Evolutionary conservation across 2,797 vertebrate genomes (phyloP), one percentile per base, ranked within the genome.

Genomic region (Lepidocolaptes lacrymiger): DNA sequence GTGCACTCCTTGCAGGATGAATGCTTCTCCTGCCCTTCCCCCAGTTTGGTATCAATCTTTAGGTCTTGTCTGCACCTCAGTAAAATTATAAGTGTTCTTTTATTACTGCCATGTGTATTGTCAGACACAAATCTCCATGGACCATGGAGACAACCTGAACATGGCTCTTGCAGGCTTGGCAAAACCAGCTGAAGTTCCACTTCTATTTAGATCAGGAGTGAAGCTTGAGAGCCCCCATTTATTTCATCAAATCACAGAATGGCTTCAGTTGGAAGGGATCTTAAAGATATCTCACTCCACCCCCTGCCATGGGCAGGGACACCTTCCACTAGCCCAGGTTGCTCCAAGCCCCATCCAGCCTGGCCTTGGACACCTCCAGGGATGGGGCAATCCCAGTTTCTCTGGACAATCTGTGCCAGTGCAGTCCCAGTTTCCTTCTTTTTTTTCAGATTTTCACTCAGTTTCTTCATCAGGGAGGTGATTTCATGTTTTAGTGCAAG

Each of bases 251-350:
- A 34, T 14, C 20, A 63, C 28, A 23, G 6, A 44, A 22, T 51
- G 24, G 10, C 44, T 39, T 64, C 24, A 24, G 11, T 10, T 34
- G 51, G 17, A 34, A 71, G 18, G 69, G 9, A 15, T 14, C 9
- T 4, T 4, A 32, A 64, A 44, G 17, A 2, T 13, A 30, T 30
- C n/a, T 56, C 11, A 11, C 44, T 5, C 24, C 58, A 69, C 6
- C 9, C 34, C 15, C 22, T 69, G 32, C 27, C 63, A 30, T 22
- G 27, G 37, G 9, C 32, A 76, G 37, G 37, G 20, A 46, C 58
- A 44, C 12, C 14, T 89, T 7, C 32, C 17, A 46, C 6, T 14
- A 0, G 2, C 10, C 9, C 64, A 64, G 37, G 10, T 0, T 83
- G 20, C 12, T 51, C 72, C 43, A 71, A 44, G 7, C 3, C 17